These are phyloP conservation scores for Chaitophorus viminalis DNA, from an alignment of 2,888 invertebrate species.

Conservation along the genomic window DNA sequence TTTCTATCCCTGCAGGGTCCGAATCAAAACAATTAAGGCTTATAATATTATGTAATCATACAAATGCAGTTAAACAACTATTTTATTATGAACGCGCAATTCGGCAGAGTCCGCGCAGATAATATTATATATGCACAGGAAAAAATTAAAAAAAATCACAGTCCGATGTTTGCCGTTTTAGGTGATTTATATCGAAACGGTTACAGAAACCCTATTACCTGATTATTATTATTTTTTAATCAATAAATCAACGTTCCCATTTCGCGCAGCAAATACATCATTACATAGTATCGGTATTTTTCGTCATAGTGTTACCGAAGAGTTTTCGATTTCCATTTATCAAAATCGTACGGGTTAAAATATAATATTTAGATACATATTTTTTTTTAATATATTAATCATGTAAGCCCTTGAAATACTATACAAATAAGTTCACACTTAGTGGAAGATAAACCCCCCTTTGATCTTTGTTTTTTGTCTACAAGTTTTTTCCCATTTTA, in stretches of 20 bases:
- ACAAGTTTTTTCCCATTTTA: too few relatives aligned
- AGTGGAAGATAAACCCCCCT: too few relatives aligned
- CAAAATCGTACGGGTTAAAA: too few relatives aligned
- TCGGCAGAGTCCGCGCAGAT: neutral
- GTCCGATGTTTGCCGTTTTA: neutral
- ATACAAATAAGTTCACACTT: too few relatives aligned
- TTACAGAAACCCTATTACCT: neutral
- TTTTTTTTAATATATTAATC: too few relatives aligned
- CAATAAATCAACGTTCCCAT: neutral
- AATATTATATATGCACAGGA: neutral
- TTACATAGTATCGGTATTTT: too few relatives aligned
- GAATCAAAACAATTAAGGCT: conserved; percentile 35
- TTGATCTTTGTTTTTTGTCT: too few relatives aligned
- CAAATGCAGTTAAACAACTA: neutral
- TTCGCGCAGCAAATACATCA: too few relatives aligned
- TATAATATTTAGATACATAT: too few relatives aligned
- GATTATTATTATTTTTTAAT: neutral
- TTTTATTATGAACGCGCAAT: neutral
- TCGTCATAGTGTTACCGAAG: too few relatives aligned
- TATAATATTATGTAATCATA: neutral
- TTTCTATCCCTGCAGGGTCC: neutral
- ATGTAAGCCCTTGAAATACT: too few relatives aligned
- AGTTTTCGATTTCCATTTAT: too few relatives aligned
- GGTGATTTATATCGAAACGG: neutral
- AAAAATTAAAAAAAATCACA: neutral